These are phyloP conservation scores for Oreochromis niloticus DNA, from an alignment of 2,113 vertebrate species.

Conservation along the genomic window DNA sequence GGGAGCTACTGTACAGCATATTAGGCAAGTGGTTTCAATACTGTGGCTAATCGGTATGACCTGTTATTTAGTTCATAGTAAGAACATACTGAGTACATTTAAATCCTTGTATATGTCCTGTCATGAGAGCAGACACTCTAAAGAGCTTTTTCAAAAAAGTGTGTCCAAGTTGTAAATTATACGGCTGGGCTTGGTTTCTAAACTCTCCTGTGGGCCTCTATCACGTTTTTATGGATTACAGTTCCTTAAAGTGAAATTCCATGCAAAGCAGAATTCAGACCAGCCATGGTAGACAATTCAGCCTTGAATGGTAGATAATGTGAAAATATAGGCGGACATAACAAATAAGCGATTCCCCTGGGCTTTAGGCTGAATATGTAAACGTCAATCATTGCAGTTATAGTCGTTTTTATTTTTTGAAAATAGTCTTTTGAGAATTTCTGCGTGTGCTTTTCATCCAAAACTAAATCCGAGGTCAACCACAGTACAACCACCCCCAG, in stretches of 20 bases:
- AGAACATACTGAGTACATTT: slow-evolving; percentile 7
- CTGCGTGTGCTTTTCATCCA: no score
- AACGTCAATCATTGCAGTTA: not conserved
- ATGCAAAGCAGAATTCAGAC: slow-evolving; percentile 29
- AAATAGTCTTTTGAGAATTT: not conserved
- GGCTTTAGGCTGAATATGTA: not conserved
- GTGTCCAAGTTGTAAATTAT: slow-evolving; percentile 35
- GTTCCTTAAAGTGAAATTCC: slow-evolving; percentile 34
- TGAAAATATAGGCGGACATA: not conserved
- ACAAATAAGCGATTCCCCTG: not conserved
- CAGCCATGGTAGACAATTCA: slow-evolving; percentile 9
- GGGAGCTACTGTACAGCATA: not conserved
- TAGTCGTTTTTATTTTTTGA: not conserved
- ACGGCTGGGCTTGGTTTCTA: slow-evolving; percentile 7
- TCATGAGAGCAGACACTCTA: slow-evolving; percentile 17
- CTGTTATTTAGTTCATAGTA: not conserved
- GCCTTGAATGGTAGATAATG: not conserved
- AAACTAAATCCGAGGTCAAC: not conserved
- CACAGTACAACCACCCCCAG: not conserved
- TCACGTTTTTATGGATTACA: slow-evolving; percentile 37
- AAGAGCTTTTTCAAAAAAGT: not conserved
- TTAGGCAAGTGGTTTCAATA: not conserved
- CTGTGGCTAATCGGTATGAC: not conserved
- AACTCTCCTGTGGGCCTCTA: not conserved
- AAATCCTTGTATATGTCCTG: slow-evolving; percentile 5